Evolutionary conservation across 1,140 invertebrate genomes (phyloP).

Genomic region (Globodera rostochiensis): DNA sequence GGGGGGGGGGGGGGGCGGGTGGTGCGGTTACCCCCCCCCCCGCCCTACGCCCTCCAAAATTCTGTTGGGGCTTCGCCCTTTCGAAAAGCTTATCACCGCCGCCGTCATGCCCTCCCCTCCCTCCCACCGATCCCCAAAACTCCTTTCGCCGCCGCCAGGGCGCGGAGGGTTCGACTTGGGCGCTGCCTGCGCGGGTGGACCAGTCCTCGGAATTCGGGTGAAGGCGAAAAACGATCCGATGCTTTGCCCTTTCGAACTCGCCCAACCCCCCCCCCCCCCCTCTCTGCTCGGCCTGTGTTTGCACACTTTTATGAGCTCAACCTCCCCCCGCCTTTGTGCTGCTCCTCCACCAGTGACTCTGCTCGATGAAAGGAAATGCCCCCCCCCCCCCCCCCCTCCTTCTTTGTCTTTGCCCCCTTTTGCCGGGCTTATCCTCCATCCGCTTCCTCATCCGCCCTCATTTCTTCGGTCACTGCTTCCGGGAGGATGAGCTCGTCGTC

Average conservation of each 20-base stretch:
- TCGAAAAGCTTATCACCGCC: neutral
- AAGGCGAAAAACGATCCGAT: conserved; percentile 10
- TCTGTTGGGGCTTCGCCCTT: neutral
- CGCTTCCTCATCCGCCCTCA: neutral
- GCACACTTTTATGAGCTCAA: conserved; percentile 9
- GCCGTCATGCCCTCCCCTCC: neutral
- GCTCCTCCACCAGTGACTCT: neutral
- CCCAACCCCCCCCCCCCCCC: neutral
- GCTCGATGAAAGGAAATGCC: conserved; percentile 3
- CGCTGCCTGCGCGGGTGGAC: neutral
- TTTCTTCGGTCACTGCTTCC: conserved; percentile 2
- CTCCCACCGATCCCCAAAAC: neutral
- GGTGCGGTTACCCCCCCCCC: too few species aligned
- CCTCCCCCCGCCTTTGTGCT: neutral
- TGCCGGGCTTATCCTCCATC: neutral
- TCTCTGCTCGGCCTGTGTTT: neutral
- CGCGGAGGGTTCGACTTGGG: neutral
- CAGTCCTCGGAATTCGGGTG: neutral
- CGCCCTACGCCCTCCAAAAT: too few species aligned
- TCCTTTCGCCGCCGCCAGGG: neutral
- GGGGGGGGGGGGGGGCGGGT: too few species aligned
- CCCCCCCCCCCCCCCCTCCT: neutral
- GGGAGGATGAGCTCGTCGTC: neutral
- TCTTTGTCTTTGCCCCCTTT: neutral
- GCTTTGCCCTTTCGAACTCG: neutral